phyloP scores from a whole-genome alignment of 2,888 invertebrate genomes.

The Orgyia antiqua region DNA sequence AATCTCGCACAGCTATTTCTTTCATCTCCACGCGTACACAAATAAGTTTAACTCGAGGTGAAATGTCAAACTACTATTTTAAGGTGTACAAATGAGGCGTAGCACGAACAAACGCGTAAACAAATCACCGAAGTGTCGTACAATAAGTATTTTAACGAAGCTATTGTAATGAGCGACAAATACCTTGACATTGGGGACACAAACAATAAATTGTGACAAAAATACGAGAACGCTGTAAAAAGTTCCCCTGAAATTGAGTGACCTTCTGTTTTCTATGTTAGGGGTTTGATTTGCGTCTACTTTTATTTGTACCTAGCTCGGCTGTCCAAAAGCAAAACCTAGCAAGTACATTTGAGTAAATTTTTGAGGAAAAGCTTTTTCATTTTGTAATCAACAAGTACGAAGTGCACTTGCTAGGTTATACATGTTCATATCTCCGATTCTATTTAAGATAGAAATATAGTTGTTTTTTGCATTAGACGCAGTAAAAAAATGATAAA shows the following conservation, averaged over 20 bases:
- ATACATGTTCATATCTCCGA: no score
- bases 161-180: constrained; percentile 43
- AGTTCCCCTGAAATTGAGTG: constrained; percentile 30
- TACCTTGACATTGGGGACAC: constrained; percentile 46
- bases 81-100: constrained; percentile 25
- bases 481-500: no score
- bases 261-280: constrained; percentile 22
- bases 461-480: no score
- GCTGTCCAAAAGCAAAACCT: no score
- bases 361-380: no score
- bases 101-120: constrained; percentile 43
- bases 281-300: constrained; percentile 6
- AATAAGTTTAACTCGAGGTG: constrained; percentile 8
- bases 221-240: constrained; percentile 45
- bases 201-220: constrained; percentile 44
- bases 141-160: constrained; percentile 71
- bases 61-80: constrained; percentile 21
- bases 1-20: no score
- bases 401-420: no score
- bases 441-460: no score
- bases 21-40: no score
- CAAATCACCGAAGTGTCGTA: constrained; percentile 59
- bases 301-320: no score
- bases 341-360: no score
- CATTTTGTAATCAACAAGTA: no score